A percentile compares a stretch with the other conserved stretches of the same genome.
phyloP scores from a whole-genome alignment of 2,888 invertebrate species.

The Thereva unica region DNA sequence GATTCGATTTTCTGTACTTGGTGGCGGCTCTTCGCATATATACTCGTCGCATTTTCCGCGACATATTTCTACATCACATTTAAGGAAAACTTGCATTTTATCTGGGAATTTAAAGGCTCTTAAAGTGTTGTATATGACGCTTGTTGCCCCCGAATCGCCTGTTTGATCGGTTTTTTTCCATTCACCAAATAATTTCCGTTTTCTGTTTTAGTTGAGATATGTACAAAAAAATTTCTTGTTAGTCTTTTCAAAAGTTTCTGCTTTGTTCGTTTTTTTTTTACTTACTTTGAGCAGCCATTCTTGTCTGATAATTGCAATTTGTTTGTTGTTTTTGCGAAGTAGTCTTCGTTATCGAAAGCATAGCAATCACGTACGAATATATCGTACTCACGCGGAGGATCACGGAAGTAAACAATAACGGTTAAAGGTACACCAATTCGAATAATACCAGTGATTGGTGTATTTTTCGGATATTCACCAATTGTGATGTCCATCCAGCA shows the following conservation, averaged over 20 bases:
- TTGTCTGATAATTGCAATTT: constrained; percentile 69
- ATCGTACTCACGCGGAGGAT: constrained; percentile 66
- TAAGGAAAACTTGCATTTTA: constrained; percentile 70
- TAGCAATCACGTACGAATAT: constrained; percentile 73
- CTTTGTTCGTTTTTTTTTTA: background rate
- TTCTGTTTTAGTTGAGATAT: constrained; percentile 51
- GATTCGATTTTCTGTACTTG: constrained; percentile 37
- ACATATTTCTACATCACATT: constrained; percentile 69
- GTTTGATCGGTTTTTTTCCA: constrained; percentile 67
- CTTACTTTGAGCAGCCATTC: constrained; percentile 69
- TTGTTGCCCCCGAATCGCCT: constrained; percentile 65
- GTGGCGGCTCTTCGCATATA: constrained; percentile 46
- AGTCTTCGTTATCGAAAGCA: constrained; percentile 70
- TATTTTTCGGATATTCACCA: constrained; percentile 71
- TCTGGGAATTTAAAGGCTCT: constrained; percentile 77
- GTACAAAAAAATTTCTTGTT: background rate
- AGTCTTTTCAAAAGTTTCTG: background rate
- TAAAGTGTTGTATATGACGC: constrained; percentile 69
- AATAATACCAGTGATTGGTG: constrained; percentile 66
- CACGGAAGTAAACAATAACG: constrained; percentile 71
- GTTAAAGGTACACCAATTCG: constrained; percentile 73
- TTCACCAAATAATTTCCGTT: constrained; percentile 67
- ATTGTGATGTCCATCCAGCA: constrained; percentile 79
- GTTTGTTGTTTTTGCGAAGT: constrained; percentile 63
- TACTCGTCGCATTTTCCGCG: constrained; percentile 49